Evolutionary conservation across 2,113 vertebrate species (phyloP), one percentile per base, ranked within the genome.

Genomic region (Pionites leucogaster): DNA sequence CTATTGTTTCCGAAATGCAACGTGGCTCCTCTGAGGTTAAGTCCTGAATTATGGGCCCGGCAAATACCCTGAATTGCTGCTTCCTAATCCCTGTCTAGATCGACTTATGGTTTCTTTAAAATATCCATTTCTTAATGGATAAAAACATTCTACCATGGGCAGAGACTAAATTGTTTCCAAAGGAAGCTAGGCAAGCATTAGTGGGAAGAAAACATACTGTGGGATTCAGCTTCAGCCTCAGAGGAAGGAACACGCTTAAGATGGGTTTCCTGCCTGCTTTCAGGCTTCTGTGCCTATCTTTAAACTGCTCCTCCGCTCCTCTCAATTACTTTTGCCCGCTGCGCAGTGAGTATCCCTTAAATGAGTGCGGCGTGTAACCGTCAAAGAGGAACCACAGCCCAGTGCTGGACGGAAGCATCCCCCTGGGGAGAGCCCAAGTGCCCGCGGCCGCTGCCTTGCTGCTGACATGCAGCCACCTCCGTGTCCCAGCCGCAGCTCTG

Each of bases 61-160:
- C 86, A 94, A 96, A 95, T 92, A 92, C 93, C 60, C 88, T 82
- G 91, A 92, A 96, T 90, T 96, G 87, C 92, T 95, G 86, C 94
- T 96, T 94, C 96, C 87, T 93, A 92, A 94, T 79, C 96, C 93
- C 88, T 89, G 77, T 94, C 92, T 87, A 93, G 92, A 94, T 85
- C 81, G 96, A 97, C 96, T 96, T 91, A 96, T 94, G 93, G 96
- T 92, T 93, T 94, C 96, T 97, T 97, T 96, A 96, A 95, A 96
- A 96, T 97, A 95, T 95, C 95, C 92, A 60, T 95, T 96, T 96
- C 95, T 96, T 96, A 96, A 97, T 96, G 96, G 94, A 93, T 82
- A 70, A 95, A 97, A 96, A 96, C 92, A 91, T 97, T 96, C 76
- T 93, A 83, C 87, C 92, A 85, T 31, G 91, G 89, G 92, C 96